phyloP scores from a whole-genome alignment of 2,888 invertebrate species.

The Orgyia antiqua region DNA sequence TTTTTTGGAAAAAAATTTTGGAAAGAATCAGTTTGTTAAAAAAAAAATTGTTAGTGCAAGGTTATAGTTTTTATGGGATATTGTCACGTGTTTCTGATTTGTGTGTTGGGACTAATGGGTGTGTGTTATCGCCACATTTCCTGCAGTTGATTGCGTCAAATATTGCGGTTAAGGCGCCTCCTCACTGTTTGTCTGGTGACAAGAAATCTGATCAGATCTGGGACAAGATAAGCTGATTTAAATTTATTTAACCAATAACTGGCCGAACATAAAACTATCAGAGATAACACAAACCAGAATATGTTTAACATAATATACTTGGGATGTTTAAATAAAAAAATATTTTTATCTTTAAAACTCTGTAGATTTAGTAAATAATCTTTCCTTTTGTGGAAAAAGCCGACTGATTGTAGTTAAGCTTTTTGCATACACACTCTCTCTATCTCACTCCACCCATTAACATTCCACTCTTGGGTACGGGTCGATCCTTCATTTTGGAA shows the following conservation, averaged over 20 bases:
- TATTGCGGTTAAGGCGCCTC: conserved; percentile 42
- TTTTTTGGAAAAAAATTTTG: conserved; percentile 32
- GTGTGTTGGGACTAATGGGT: conserved; percentile 55
- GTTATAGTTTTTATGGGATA: conserved; percentile 20
- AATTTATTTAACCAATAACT: background rate
- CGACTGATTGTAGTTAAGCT: too few relatives aligned
- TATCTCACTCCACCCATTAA: too few relatives aligned
- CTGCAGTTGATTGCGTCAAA: conserved; percentile 53
- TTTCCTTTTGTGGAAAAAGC: too few relatives aligned
- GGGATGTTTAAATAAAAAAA: too few relatives aligned
- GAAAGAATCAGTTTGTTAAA: conserved; percentile 4
- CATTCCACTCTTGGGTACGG: too few relatives aligned
- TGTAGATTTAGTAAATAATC: too few relatives aligned
- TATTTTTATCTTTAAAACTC: too few relatives aligned
- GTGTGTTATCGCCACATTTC: conserved; percentile 56
- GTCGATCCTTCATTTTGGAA: too few relatives aligned
- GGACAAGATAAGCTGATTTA: conserved; percentile 6
- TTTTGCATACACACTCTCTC: too few relatives aligned
- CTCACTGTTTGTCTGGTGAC: conserved; percentile 18
- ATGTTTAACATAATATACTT: too few relatives aligned
- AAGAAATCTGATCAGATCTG: conserved; percentile 7
- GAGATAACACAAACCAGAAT: too few relatives aligned
- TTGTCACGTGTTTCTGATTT: conserved; percentile 69
- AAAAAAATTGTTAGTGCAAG: conserved; percentile 14
- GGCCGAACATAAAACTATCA: too few relatives aligned